Evolutionary conservation across 2,888 invertebrate species (phyloP), one percentile per base, ranked within the genome.

Genomic region (Eristalinus sepulchralis): DNA sequence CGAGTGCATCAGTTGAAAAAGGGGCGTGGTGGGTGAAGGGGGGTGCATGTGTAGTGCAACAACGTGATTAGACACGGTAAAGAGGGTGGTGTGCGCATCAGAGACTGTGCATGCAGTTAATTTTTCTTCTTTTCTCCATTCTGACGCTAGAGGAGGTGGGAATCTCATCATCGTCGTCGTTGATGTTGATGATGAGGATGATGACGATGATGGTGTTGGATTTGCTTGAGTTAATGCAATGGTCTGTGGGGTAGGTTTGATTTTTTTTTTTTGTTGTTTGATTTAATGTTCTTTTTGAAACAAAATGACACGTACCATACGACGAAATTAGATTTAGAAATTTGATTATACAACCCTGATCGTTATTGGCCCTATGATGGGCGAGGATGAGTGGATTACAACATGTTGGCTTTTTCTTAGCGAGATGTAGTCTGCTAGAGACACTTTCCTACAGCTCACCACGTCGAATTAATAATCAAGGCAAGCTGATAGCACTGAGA

Each of bases 231-330:
- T 73, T 85, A 85, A 85, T 85, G 59, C 59, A 53, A 17, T 64
- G 11, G 81, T 27, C 66, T 72, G 81, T 85, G 85, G 70, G 85
- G 85, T 85, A 85, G 85, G 85, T 85, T 85, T 39, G 76, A 80
- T 27, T 57, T 27, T 11, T 60, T 36, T 64, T 27, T 64, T 70
- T 67, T 70, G 72, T 36, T 75, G 47, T 73, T 63, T 73, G 62
- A 53, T 33, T 73, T 59, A 8, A 4, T 24, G 39, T 81, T 60
- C 31, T 53, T 17, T 72, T 55, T 64, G 72, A 64, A 63, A 73
- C 68, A 53, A 36, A 27, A 20, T 27, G 22, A 33, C 11, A 20
- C 13, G 57, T 31, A 55, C 57, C 78, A 68, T 73, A 60, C 36
- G 67, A 0, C 36, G 64, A 72, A 82, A 85, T 85, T 85, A 78